Conservation (phyloP, 2,797 vertebrate species). For the Sphaeramia orbicularis region DNA sequence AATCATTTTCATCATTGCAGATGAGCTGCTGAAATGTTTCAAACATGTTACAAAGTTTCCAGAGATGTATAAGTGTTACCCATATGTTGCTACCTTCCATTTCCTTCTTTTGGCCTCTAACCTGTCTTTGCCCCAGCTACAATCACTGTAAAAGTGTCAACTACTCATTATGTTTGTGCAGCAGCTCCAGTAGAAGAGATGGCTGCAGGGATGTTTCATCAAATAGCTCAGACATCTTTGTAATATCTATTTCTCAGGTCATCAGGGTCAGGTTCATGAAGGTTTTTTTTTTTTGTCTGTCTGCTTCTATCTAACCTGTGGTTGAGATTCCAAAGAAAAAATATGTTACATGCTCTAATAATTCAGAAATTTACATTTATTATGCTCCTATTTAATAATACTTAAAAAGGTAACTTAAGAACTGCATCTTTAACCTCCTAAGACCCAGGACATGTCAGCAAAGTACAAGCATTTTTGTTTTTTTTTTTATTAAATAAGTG, state of each 20-base stretch:
- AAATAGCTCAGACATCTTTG: slow-evolving; percentile 3
- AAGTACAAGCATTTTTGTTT: too few relatives aligned
- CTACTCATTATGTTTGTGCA: background rate
- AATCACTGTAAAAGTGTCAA: background rate
- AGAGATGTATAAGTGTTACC: too few relatives aligned
- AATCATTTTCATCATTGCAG: too few relatives aligned
- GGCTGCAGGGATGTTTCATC: slow-evolving; percentile 22
- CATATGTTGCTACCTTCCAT: background rate
- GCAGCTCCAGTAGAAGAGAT: background rate
- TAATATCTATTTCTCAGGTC: slow-evolving; percentile 24
- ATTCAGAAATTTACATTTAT: too few relatives aligned
- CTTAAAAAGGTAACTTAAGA: too few relatives aligned
- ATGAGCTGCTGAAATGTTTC: too few relatives aligned
- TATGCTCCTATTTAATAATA: too few relatives aligned
- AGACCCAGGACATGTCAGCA: too few relatives aligned
- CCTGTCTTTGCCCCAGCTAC: background rate
- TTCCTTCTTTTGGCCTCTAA: background rate
- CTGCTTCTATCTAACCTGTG: slow-evolving; percentile 20
- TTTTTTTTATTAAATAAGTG: too few relatives aligned
- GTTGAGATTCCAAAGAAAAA: slow-evolving; percentile 7
- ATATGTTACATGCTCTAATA: background rate
- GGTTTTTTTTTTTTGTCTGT: background rate
- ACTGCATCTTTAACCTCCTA: too few relatives aligned
- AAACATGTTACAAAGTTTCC: too few relatives aligned
- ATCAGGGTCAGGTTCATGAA: slow-evolving; percentile 31